A percentile compares a stretch with the other conserved stretches of the same genome.
Evolutionary conservation across 2,113 vertebrate species (phyloP).

Genomic region (Gobiocypris rarus): DNA sequence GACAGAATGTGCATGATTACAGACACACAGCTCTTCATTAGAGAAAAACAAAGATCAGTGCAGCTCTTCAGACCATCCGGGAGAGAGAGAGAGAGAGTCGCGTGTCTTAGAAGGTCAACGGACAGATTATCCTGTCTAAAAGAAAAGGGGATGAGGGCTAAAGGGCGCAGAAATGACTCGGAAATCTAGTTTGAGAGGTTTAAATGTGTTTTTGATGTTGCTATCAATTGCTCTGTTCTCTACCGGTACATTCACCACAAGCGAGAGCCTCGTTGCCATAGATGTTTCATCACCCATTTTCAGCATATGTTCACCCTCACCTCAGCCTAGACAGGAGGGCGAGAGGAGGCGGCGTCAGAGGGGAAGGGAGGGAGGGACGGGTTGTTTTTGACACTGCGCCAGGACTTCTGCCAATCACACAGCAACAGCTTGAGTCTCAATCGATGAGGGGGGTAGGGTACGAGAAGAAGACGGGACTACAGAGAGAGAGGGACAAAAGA

Average conservation of each 20-base stretch:
- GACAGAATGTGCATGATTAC: conserved; percentile 24
- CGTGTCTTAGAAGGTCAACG: conserved; percentile 19
- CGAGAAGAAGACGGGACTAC: conserved; percentile 34
- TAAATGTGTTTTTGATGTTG: neutral
- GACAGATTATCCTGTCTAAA: conserved; percentile 50
- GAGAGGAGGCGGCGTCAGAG: conserved; percentile 59
- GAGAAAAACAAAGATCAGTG: conserved; percentile 15
- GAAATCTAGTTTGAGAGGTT: neutral
- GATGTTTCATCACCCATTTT: conserved; percentile 61
- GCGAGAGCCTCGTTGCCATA: neutral
- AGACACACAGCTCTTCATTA: conserved; percentile 13
- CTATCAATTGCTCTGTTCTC: neutral
- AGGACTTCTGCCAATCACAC: conserved; percentile 54
- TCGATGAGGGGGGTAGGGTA: conserved; percentile 50
- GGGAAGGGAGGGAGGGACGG: conserved; percentile 48
- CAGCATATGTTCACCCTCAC: conserved; percentile 59
- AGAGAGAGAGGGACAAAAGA: conserved; percentile 30
- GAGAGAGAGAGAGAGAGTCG: conserved; percentile 18
- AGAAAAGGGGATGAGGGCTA: neutral
- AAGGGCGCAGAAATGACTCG: neutral
- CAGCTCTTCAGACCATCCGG: neutral
- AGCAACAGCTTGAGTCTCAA: conserved; percentile 29
- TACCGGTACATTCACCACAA: neutral
- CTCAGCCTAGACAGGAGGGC: conserved; percentile 50
- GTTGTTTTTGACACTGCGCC: conserved; percentile 33